phyloP scores from a whole-genome alignment of 2,888 invertebrate species.

The Caenorhabditis imperialis region DNA sequence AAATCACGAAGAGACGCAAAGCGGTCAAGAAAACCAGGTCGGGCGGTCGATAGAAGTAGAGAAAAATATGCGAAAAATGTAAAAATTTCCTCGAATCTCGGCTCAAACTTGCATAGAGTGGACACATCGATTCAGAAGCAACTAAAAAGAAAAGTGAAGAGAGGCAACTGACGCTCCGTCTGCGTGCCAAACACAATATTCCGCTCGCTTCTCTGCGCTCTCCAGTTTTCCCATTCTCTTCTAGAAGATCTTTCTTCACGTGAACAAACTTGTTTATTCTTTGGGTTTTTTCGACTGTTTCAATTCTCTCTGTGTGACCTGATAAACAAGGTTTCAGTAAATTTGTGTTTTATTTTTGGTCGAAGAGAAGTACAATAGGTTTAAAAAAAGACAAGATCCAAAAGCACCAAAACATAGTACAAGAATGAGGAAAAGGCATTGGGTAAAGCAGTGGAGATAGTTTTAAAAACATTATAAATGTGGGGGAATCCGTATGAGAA shows the following conservation, averaged over 20 bases:
- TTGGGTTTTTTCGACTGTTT: constrained; percentile 8
- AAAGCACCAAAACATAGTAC: constrained; percentile 40
- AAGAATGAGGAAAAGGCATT: constrained; percentile 34
- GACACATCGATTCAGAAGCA: constrained; percentile 2
- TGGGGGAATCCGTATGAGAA: constrained; percentile 31
- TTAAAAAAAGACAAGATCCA: constrained; percentile 27
- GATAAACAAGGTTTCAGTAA: background rate
- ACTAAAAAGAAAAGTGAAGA: background rate
- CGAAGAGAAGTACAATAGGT: too few relatives aligned
- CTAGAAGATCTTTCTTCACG: constrained; percentile 31
- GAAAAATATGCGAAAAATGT: too few relatives aligned
- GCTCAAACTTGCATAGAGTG: too few relatives aligned
- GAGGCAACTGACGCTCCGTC: constrained; percentile 40
- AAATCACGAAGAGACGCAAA: too few relatives aligned
- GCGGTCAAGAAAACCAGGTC: too few relatives aligned
- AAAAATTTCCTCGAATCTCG: too few relatives aligned
- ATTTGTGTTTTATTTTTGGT: constrained; percentile 2
- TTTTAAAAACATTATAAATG: background rate
- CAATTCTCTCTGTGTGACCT: background rate
- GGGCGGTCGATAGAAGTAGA: too few relatives aligned
- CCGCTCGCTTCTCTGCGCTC: constrained; percentile 23
- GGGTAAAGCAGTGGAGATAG: constrained; percentile 20
- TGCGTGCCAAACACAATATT: constrained; percentile 47
- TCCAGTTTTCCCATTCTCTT: constrained; percentile 7
- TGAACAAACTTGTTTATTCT: constrained; percentile 43